phyloP scores from a whole-genome alignment of 2,797 vertebrate genomes.

The Natrix natrix region DNA sequence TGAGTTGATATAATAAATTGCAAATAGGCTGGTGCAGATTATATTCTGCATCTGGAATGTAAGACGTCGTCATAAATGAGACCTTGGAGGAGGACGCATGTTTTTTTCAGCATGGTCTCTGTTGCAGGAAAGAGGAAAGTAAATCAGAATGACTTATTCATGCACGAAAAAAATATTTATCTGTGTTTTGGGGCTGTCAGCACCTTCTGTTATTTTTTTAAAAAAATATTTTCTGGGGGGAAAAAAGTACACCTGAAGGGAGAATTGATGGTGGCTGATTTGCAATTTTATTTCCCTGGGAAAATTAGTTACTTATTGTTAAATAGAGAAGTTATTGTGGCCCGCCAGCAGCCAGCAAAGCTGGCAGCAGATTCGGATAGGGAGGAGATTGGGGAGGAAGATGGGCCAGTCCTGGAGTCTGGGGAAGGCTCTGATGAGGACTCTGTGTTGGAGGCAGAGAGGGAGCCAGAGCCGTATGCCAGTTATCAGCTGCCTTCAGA shows the following conservation, averaged over 20 bases:
- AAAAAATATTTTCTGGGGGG: neutral
- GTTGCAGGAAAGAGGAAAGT: neutral
- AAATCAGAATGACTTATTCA: neutral
- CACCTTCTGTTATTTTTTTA: neutral
- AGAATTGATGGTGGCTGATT: neutral
- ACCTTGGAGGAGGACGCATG: neutral
- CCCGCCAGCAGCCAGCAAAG: too few species aligned
- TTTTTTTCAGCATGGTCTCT: neutral
- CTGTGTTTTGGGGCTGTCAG: neutral
- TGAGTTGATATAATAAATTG: neutral
- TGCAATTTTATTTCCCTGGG: neutral
- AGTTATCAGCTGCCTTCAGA: too few species aligned
- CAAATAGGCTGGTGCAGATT: neutral
- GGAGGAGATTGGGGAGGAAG: too few species aligned
- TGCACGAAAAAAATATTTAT: too few species aligned
- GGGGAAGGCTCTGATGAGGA: too few species aligned
- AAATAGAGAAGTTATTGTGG: neutral
- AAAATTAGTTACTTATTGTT: neutral
- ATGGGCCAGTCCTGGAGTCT: too few species aligned
- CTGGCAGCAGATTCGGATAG: too few species aligned
- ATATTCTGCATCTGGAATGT: neutral
- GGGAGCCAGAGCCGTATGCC: too few species aligned
- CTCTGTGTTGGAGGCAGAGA: too few species aligned
- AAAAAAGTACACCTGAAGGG: neutral
- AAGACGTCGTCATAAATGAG: neutral